Evolutionary conservation across 1,140 invertebrate genomes (phyloP), one percentile per base, ranked within the genome.

Genomic region (Anastrepha ludens): DNA sequence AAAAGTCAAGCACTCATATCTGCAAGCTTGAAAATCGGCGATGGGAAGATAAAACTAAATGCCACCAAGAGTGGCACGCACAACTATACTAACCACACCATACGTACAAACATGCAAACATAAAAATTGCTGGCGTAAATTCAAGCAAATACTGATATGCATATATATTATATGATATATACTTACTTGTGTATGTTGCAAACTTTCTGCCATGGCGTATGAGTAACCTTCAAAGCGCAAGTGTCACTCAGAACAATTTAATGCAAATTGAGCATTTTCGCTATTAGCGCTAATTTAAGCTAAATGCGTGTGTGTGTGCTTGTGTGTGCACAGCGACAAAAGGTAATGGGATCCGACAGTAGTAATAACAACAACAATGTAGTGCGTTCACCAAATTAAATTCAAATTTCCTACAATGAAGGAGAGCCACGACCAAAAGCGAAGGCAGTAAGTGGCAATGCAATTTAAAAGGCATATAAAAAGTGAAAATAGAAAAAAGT

Each of bases 201-300:
- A 55, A 55, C 11, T 55, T 55, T 55, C 44, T 39, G 17, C 70
- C 70, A 50, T 50, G 70, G 70, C 70, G 70, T 78, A 78, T 78
- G 70, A 47, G 70, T 81, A 41, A 81, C 74, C 41, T 74, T 47
- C 13, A 62, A 15, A 62, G 60, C 60, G 15, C 9, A 62, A 62
- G 60, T 62, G 60, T 5, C n/a, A 62, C 13, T 13, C 60, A 15
- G 15, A 62, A 62, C 13, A 17, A 13, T 62, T 62, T 15, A 62
- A 62, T 62, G 60, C 60, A 15, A 62, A 62, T 62, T 62, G n/a
- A 15, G n/a, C 15, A 9, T 13, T 62, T 62, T 62, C 60, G 15
- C 50, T 62, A 5, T 62, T 13, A 62, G 60, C 60, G n/a, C 5
- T 62, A 62, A 62, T 62, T 62, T 62, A n/a, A 62, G 60, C n/a